Percentiles rank a stretch among this genome's conserved stretches.
Conservation (phyloP, 2,797 vertebrate species). For the Pempheris klunzingeri region DNA sequence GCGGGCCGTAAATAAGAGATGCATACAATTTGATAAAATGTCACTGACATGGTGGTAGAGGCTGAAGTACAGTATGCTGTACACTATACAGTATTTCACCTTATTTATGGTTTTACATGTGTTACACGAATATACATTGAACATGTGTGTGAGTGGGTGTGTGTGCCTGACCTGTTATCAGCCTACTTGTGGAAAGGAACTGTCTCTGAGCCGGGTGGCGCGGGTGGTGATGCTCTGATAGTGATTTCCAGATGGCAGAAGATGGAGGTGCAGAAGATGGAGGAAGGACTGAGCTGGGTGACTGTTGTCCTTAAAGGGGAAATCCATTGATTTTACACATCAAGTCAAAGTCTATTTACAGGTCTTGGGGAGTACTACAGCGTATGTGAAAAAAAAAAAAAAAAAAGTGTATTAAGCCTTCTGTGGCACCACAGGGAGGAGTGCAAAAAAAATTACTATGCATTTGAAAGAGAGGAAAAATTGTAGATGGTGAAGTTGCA, state of each 20-base stretch:
- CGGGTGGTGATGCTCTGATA: not conserved
- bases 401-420: not conserved
- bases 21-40: not conserved
- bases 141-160: not conserved
- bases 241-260: slow-evolving; percentile 1
- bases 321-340: slow-evolving; percentile 4
- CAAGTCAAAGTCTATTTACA: not conserved
- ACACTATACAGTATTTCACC: not conserved
- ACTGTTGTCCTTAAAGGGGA: slow-evolving; percentile 6
- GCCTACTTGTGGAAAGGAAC: not conserved
- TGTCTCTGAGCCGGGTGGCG: not conserved
- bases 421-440: not conserved
- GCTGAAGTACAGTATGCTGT: not conserved
- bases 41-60: not conserved
- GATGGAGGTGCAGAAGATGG: not conserved
- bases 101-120: not conserved
- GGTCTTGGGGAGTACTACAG: not conserved
- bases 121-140: not conserved
- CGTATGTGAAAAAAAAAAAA: not conserved
- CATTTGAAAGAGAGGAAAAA: no score
- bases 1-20: not conserved
- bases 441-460: no score
- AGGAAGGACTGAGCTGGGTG: not conserved
- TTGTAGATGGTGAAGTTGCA: not conserved
- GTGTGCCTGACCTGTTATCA: not conserved